These are phyloP conservation scores for Ceratothoa steindachneri DNA, from an alignment of 2,888 invertebrate species.

Conservation along the genomic window DNA sequence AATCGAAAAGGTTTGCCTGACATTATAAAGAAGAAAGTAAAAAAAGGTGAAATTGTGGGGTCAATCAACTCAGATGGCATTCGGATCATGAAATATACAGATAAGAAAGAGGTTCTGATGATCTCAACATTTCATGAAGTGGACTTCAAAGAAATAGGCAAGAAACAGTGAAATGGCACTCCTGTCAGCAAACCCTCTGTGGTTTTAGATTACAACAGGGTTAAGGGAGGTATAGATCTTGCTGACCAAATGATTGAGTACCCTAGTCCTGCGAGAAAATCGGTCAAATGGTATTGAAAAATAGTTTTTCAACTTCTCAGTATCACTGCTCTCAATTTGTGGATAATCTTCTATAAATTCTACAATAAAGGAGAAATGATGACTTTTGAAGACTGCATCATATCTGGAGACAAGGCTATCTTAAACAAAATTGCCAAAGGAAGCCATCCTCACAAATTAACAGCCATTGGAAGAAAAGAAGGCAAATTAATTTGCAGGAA, in stretches of 20 bases:
- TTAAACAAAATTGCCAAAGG: not conserved
- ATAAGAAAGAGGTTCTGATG: not conserved
- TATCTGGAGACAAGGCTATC: not conserved
- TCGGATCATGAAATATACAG: not conserved
- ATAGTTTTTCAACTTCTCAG: not conserved
- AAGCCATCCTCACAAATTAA: not conserved
- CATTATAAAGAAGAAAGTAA: too few species aligned
- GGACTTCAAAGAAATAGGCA: not conserved
- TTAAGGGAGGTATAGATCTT: not conserved
- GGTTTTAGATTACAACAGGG: not conserved
- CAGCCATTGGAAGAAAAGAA: not conserved
- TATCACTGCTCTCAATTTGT: not conserved
- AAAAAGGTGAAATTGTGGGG: too few species aligned
- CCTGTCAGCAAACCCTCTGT: not conserved
- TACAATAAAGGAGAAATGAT: not conserved
- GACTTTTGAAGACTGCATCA: not conserved
- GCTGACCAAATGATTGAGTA: not conserved
- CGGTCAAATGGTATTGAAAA: not conserved
- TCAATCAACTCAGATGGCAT: too few species aligned
- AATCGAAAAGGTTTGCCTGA: too few species aligned
- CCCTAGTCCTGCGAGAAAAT: not conserved
- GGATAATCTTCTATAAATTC: not conserved
- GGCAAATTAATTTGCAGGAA: not conserved
- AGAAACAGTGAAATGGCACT: too few species aligned
- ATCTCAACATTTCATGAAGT: not conserved